Evolutionary conservation across 2,113 vertebrate genomes (phyloP).

Genomic region (Coracopsis vasa): DNA sequence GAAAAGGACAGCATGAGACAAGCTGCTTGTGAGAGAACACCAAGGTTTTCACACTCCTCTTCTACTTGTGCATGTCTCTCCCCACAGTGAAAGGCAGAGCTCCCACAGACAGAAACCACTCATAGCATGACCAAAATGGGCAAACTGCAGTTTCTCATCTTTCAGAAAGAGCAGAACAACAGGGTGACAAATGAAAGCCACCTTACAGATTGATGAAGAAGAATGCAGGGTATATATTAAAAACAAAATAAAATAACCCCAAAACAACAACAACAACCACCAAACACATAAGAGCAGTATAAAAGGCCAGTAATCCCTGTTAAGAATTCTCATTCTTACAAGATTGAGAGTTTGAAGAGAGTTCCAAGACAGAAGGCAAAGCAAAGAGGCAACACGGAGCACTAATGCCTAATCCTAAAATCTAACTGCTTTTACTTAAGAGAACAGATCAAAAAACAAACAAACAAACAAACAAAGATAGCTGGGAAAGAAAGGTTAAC

Average conservation of each 20-base stretch:
- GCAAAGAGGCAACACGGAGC: background rate
- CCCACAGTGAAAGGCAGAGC: background rate
- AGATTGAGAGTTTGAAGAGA: background rate
- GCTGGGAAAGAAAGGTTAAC: background rate
- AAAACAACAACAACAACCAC: background rate
- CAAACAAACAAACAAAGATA: background rate
- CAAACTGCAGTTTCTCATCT: background rate
- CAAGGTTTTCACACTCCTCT: background rate
- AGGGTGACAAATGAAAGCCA: background rate
- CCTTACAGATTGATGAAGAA: background rate
- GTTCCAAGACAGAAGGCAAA: background rate
- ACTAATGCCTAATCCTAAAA: background rate
- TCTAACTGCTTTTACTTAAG: background rate
- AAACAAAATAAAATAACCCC: background rate
- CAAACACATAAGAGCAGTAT: background rate
- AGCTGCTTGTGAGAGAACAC: background rate
- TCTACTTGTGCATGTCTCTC: background rate
- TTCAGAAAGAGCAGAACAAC: background rate
- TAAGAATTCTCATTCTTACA: background rate
- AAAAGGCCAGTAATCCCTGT: background rate
- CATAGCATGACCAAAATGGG: background rate
- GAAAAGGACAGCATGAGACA: background rate
- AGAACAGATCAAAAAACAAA: background rate
- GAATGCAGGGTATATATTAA: background rate
- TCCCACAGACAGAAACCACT: background rate